Evolutionary conservation across 64 coral and sea anemone genomes (phyloP), one percentile per base, ranked within the genome.

Genomic region (Stichodactyla mertensii): DNA sequence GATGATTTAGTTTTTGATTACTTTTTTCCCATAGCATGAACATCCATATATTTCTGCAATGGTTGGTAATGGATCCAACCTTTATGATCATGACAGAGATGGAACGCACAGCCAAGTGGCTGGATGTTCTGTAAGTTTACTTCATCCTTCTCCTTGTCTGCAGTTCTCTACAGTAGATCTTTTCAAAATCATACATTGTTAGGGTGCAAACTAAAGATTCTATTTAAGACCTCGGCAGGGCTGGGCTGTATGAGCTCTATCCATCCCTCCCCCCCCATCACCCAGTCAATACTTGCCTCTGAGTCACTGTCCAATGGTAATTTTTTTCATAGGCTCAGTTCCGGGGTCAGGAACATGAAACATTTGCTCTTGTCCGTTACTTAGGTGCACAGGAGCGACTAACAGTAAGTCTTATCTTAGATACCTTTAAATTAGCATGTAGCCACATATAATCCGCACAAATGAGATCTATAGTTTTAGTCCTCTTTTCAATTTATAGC

Each of bases 11-110:
- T 45, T 45, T 53, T 53, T 53, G 16, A 53, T 79, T 45, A 20
- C 84, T 71, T 15, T 52, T 51, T 22, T 91, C 45, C 54, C 14
- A 4, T 12, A 98, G 95, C 95, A 98, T 78, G 95, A 98, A 7
- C 95, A 98, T 87, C 95, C 95, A 1, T 98, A 92, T 51, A 90
- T 98, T 77, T 98, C 95, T 52, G 89, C 90, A 1, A 98, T 98
- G 95, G 69, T 98, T 80, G 90, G 90, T 54, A 98, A 98, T 94
- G 90, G 95, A 20, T 79, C 92, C 6, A 23, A 82, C 27, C 24
- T 27, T 55, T 98, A 98, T 78, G 95, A 98, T 69, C 95, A 98
- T 51, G 95, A 98, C 87, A 88, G 83, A 51, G 95, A 98, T 88
- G 95, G 95, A 36, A 98, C 95, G 10, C 95, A 92, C 54, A 94